Conservation (phyloP, 2,797 vertebrate species). For the Myioborus melanocephalus region DNA sequence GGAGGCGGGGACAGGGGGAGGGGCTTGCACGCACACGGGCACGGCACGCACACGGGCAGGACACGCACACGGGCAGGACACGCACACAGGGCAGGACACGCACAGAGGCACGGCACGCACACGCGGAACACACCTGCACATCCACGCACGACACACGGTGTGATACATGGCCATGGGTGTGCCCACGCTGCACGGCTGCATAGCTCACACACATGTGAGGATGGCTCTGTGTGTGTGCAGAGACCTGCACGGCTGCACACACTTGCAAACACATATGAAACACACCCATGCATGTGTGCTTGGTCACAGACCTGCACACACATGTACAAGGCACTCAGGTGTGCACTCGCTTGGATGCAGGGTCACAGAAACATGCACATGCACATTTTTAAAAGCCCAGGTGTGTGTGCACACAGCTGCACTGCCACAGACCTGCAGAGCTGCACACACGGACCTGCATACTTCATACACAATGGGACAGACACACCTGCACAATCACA, state of each 20-base stretch:
- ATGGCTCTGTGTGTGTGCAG: too few species aligned
- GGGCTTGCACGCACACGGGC: not conserved
- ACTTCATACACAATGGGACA: not conserved
- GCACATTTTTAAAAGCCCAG: not conserved
- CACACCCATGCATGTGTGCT: fast-evolving
- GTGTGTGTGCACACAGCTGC: not conserved
- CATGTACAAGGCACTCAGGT: too few species aligned
- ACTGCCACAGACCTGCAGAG: not conserved
- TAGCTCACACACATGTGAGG: too few species aligned
- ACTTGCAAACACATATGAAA: not conserved
- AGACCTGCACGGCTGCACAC: not conserved
- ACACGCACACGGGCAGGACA: too few species aligned
- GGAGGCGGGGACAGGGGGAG: not conserved
- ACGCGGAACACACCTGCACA: not conserved
- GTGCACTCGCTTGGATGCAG: not conserved
- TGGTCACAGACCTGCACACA: not conserved
- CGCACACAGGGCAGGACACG: too few species aligned
- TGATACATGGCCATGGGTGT: too few species aligned
- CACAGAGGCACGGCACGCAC: too few species aligned
- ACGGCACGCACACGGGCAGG: not conserved
- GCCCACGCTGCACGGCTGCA: too few species aligned
- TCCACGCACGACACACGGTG: fast-evolving
- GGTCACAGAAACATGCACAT: not conserved
- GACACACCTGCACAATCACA: not conserved
- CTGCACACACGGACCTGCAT: not conserved